A percentile compares a stretch with the other conserved stretches of the same genome.
Conservation (phyloP, 2,888 invertebrate genomes). For the Strigamia crassipes region DNA sequence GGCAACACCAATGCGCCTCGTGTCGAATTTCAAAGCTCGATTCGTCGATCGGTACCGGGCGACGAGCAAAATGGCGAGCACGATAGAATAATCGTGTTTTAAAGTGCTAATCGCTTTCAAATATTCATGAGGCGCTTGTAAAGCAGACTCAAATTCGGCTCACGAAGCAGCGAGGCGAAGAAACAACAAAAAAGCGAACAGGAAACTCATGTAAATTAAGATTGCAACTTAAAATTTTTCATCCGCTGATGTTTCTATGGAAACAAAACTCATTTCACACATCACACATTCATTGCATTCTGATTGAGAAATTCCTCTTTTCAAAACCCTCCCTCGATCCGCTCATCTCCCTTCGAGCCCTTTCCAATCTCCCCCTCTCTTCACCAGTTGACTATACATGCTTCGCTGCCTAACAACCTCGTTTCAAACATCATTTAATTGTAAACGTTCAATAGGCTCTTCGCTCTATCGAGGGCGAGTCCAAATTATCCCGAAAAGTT, state of each 20-base stretch:
- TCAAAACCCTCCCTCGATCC: neutral
- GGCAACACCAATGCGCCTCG: slow-evolving; percentile 1
- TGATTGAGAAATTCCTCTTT: slow-evolving; percentile 29
- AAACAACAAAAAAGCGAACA: neutral
- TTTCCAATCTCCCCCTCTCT: neutral
- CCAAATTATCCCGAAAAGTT: slow-evolving; percentile 25
- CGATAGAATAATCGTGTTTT: slow-evolving; percentile 14
- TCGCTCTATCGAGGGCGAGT: neutral
- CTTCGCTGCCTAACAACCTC: slow-evolving; percentile 22
- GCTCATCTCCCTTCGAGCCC: neutral
- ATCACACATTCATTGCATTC: slow-evolving; percentile 10
- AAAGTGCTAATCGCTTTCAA: slow-evolving; percentile 37
- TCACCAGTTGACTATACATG: neutral
- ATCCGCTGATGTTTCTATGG: neutral
- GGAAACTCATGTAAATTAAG: neutral
- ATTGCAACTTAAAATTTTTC: slow-evolving; percentile 5
- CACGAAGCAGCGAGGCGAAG: neutral
- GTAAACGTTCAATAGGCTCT: neutral
- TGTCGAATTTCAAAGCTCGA: neutral
- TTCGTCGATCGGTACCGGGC: neutral
- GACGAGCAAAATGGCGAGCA: neutral
- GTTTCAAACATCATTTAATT: neutral
- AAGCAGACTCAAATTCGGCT: neutral
- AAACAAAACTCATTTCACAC: slow-evolving; percentile 39
- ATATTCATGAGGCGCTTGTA: slow-evolving; percentile 29